Conservation (phyloP, 2,797 vertebrate genomes). For the Molossus molossus region DNA sequence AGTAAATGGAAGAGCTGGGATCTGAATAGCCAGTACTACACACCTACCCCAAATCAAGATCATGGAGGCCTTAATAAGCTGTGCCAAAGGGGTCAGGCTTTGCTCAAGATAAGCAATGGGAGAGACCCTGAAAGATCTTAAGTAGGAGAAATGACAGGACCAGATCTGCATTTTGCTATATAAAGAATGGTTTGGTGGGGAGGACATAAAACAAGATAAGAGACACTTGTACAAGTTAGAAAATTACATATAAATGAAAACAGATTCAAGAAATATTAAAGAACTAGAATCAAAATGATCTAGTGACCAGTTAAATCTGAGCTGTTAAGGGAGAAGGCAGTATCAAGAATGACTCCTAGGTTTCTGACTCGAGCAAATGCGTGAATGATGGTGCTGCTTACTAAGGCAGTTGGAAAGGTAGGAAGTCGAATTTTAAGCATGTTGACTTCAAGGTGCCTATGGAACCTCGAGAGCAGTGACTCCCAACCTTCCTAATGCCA, state of each 20-base stretch:
- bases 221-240: not conserved
- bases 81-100: not conserved
- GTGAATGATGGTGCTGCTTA: not conserved
- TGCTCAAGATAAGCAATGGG: not conserved
- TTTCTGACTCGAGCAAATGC: conserved; percentile 26
- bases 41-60: not conserved
- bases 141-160: conserved; percentile 27
- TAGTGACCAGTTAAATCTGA: not conserved
- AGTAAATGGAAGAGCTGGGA: not conserved
- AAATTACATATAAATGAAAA: conserved; percentile 37
- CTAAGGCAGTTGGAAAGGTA: not conserved
- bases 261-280: not conserved
- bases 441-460: not conserved
- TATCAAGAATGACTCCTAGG: not conserved
- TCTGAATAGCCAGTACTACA: not conserved
- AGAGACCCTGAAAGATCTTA: not conserved
- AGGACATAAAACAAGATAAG: not conserved
- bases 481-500: no score
- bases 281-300: not conserved
- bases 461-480: not conserved
- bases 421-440: not conserved
- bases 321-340: not conserved
- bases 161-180: not conserved
- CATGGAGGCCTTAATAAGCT: not conserved
- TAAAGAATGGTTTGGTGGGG: not conserved